Evolutionary conservation across 2,113 vertebrate species (phyloP).

Genomic region (Rutilus rutilus): DNA sequence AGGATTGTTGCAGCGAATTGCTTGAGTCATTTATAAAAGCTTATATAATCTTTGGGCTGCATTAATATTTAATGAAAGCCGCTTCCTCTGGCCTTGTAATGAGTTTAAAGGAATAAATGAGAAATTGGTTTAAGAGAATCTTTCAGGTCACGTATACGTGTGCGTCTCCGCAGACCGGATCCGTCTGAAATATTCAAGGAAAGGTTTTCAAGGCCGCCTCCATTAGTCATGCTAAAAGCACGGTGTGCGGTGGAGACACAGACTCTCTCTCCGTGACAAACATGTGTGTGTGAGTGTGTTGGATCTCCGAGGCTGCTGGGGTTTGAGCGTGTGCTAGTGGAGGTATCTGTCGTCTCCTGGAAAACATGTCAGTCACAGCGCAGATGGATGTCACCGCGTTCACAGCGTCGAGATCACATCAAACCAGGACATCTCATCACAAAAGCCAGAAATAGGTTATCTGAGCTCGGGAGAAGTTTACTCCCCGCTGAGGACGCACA

Average conservation of each 20-base stretch:
- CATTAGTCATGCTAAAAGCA: conserved; percentile 70
- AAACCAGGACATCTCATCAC: conserved; percentile 12
- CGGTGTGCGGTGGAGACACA: too few species aligned
- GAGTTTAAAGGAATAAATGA: conserved; percentile 45
- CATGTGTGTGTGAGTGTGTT: background rate
- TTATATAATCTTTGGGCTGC: conserved; percentile 42
- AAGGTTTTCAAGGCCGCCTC: conserved; percentile 62
- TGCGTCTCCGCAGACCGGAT: conserved; percentile 32
- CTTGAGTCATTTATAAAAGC: conserved; percentile 37
- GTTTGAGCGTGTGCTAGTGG: background rate
- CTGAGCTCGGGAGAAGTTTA: background rate
- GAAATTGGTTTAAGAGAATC: conserved; percentile 19
- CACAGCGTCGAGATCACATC: conserved; percentile 39
- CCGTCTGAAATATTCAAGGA: conserved; percentile 54
- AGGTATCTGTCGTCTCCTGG: conserved; percentile 67
- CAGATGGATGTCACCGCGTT: conserved; percentile 63
- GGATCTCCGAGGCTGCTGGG: too few species aligned
- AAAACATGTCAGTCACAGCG: conserved; percentile 68
- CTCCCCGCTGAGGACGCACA: background rate
- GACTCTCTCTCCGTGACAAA: background rate
- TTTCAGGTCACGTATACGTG: conserved; percentile 26
- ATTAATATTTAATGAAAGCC: conserved; percentile 42
- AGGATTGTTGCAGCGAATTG: conserved; percentile 20
- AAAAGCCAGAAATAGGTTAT: conserved; percentile 41
- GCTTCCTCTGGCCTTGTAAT: conserved; percentile 37